These are phyloP conservation scores for Nasonia giraulti DNA, from an alignment of 1,140 invertebrate genomes.

Conservation along the genomic window DNA sequence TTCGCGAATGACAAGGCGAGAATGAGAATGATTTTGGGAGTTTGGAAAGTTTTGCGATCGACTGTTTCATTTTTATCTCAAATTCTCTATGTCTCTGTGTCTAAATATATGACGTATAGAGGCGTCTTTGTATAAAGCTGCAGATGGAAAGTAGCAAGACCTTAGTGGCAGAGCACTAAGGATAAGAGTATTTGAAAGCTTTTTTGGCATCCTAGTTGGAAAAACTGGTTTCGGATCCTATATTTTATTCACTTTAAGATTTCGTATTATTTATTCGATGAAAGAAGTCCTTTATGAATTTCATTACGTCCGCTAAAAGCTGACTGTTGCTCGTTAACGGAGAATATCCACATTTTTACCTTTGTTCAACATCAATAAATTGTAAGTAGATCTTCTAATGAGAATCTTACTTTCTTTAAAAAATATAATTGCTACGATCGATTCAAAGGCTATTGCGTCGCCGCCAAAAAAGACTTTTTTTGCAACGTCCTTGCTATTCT, in stretches of 20 bases:
- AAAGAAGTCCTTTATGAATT: neutral
- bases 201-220: neutral
- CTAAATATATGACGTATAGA: neutral
- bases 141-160: neutral
- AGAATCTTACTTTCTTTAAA: neutral
- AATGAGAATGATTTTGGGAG: too few species aligned
- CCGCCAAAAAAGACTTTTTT: too few species aligned
- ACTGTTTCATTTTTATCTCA: neutral
- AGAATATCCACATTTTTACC: neutral
- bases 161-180: neutral
- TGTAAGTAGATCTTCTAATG: neutral
- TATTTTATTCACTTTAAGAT: neutral
- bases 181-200: neutral
- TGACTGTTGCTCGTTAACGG: neutral
- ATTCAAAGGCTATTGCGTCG: neutral
- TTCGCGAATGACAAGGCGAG: too few species aligned
- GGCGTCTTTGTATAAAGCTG: neutral
- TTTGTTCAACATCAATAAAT: neutral
- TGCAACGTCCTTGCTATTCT: neutral
- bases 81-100: too few species aligned
- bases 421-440: too few species aligned
- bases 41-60: neutral
- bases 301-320: neutral
- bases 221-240: too few species aligned
- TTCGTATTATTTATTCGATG: neutral